These are phyloP conservation scores for Tetragonisca angustula DNA, from an alignment of 2,888 invertebrate species.

Conservation along the genomic window DNA sequence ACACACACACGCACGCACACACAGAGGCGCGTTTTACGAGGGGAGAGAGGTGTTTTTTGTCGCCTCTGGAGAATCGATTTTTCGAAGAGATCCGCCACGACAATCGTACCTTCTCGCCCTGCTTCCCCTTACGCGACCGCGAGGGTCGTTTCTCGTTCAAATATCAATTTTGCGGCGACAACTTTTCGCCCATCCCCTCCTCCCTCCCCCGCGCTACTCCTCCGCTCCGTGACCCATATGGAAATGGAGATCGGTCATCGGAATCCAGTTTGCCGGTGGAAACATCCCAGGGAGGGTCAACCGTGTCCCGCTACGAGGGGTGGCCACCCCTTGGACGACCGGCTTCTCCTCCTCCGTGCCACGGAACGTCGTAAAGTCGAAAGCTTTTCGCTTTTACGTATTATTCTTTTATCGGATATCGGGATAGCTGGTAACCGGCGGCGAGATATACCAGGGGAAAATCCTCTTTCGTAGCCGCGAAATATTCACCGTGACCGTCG, in stretches of 20 bases:
- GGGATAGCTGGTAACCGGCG: constrained; percentile 48
- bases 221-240: constrained; percentile 73
- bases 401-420: constrained; percentile 77
- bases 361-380: constrained; percentile 72
- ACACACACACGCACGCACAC: no score
- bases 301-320: constrained; percentile 44
- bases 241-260: constrained; percentile 82
- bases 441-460: constrained; percentile 36
- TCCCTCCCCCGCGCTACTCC: no score
- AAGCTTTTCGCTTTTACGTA: constrained; percentile 77
- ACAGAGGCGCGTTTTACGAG: no score
- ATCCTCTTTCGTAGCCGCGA: constrained; percentile 40
- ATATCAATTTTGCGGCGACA: constrained; percentile 81
- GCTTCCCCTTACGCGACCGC: no score
- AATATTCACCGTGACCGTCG: constrained; percentile 9
- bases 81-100: neutral
- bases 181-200: constrained; percentile 71
- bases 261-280: constrained; percentile 82
- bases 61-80: constrained; percentile 10
- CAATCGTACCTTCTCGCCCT: neutral
- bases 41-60: neutral
- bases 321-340: constrained; percentile 4
- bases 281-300: constrained; percentile 81
- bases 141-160: constrained; percentile 70
- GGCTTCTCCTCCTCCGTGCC: constrained; percentile 31